phyloP scores from a whole-genome alignment of 2,888 invertebrate genomes.

The Ditula angustiorana region DNA sequence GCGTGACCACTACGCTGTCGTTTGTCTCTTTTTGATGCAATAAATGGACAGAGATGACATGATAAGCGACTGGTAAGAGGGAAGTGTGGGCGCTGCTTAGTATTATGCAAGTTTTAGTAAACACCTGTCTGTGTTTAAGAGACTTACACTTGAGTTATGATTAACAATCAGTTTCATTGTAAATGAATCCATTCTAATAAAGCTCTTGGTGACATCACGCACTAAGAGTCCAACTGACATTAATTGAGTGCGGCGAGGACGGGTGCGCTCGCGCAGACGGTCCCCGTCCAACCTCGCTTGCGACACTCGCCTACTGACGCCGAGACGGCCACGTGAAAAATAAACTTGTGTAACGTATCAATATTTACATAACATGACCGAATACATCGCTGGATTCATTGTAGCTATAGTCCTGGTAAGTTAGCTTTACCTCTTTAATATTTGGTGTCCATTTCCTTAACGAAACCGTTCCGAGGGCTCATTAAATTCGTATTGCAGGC shows the following conservation, averaged over 20 bases:
- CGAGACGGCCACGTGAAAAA: slow-evolving; percentile 42
- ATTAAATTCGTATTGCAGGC: slow-evolving; percentile 61
- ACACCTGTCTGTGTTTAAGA: slow-evolving; percentile 39
- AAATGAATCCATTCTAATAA: slow-evolving; percentile 64
- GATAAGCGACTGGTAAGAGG: not conserved
- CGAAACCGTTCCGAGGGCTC: slow-evolving; percentile 23
- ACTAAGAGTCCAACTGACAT: slow-evolving; percentile 66
- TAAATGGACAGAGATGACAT: slow-evolving; percentile 5
- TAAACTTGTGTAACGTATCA: slow-evolving; percentile 42
- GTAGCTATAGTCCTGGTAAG: slow-evolving; percentile 75
- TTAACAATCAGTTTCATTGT: slow-evolving; percentile 52
- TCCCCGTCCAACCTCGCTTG: slow-evolving; percentile 67
- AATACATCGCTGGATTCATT: slow-evolving; percentile 70
- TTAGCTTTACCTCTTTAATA: slow-evolving; percentile 42
- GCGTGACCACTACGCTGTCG: slow-evolving; percentile 6
- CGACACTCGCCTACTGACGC: slow-evolving; percentile 61
- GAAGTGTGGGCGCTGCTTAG: slow-evolving; percentile 12
- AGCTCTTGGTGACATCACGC: slow-evolving; percentile 74
- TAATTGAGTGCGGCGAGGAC: slow-evolving; percentile 71
- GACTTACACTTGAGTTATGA: slow-evolving; percentile 9
- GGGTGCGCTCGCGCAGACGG: slow-evolving; percentile 61
- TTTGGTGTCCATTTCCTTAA: slow-evolving; percentile 1
- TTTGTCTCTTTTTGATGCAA: slow-evolving; percentile 22
- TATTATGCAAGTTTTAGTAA: slow-evolving; percentile 12
- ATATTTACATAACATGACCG: slow-evolving; percentile 63